Percentiles rank a stretch among this genome's conserved stretches.
Evolutionary conservation across 2,113 vertebrate genomes (phyloP).

Genomic region (Lagenorhynchus albirostris): DNA sequence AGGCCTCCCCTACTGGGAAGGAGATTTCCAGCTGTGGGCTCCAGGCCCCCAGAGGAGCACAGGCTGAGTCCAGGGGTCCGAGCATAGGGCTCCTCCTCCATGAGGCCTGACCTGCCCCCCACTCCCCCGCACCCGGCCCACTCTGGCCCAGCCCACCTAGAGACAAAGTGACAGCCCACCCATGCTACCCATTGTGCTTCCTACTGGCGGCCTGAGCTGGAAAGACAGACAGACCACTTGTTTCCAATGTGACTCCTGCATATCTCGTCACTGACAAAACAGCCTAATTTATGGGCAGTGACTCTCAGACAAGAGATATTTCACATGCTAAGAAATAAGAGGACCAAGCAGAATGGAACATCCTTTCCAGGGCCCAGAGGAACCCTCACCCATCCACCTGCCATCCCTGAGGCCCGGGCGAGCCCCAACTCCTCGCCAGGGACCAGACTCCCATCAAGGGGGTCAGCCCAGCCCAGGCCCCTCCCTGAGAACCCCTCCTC

Average conservation of each 20-base stretch:
- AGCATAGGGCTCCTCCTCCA: background rate
- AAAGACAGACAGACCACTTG: background rate
- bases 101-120: background rate
- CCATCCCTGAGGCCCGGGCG: background rate
- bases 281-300: constrained; percentile 19
- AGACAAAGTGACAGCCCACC: background rate
- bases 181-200: background rate
- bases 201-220: background rate
- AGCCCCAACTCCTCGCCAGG: background rate
- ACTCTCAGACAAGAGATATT: constrained; percentile 10
- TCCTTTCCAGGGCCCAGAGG: background rate
- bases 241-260: background rate
- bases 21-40: background rate
- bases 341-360: background rate
- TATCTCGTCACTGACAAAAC: constrained; percentile 34
- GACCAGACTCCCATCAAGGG: background rate
- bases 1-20: background rate
- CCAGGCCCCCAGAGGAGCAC: background rate
- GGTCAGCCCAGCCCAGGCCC: background rate
- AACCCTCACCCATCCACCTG: background rate
- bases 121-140: background rate
- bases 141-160: too few species aligned
- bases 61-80: background rate
- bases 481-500: background rate
- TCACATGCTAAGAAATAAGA: constrained; percentile 36